Evolutionary conservation across 2,797 vertebrate genomes (phyloP).

Genomic region (Cryptoprocta ferox): DNA sequence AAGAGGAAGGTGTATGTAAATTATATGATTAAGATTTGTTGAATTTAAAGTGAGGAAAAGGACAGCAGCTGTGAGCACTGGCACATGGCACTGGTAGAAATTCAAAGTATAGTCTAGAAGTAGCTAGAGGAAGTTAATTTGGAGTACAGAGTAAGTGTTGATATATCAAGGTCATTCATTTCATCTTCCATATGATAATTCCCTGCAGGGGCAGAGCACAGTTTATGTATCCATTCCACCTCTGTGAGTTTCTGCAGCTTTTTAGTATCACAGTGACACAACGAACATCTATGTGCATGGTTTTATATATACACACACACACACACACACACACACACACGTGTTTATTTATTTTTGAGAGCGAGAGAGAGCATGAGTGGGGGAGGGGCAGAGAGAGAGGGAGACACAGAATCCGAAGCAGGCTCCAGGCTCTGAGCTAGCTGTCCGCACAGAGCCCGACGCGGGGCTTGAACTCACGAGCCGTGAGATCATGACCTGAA

Average conservation of each 20-base stretch:
- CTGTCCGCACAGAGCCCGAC: no score
- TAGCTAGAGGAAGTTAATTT: neutral
- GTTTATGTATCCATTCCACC: neutral
- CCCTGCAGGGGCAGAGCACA: neutral
- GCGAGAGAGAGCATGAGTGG: no score
- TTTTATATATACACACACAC: neutral
- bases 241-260: neutral
- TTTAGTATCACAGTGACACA: neutral
- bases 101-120: neutral
- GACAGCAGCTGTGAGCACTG: neutral
- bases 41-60: neutral
- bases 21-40: neutral
- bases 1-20: constrained; percentile 3
- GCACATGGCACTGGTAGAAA: neutral
- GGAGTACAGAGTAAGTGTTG: neutral
- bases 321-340: no score
- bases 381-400: no score
- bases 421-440: no score
- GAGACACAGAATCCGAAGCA: no score
- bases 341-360: no score
- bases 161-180: neutral
- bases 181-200: neutral
- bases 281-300: neutral
- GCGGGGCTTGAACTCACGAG: no score
- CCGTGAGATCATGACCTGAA: no score